Conservation (phyloP, 2,113 vertebrate species). For the Cygnus buccinator region DNA sequence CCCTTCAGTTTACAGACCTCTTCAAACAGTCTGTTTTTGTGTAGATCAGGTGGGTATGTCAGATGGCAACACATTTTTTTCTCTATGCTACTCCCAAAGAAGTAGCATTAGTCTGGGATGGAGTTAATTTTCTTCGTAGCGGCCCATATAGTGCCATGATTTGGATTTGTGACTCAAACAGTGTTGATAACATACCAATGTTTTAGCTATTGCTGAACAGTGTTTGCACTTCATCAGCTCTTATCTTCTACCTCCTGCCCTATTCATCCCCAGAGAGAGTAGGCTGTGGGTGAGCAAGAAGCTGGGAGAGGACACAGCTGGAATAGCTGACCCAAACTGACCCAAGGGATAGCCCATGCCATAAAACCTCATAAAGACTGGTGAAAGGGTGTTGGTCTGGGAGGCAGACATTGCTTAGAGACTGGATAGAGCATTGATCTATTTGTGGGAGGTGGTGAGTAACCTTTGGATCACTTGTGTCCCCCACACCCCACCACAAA, state of each 20-base stretch:
- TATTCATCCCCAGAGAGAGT: rapidly evolving
- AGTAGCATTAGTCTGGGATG: too few species aligned
- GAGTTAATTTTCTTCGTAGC: too few species aligned
- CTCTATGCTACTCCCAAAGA: not conserved
- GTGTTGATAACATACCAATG: too few species aligned
- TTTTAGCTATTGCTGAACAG: not conserved
- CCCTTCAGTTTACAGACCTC: not conserved
- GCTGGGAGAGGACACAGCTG: too few species aligned
- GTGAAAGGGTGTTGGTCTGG: not conserved
- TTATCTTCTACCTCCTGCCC: too few species aligned
- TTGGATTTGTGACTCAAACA: not conserved
- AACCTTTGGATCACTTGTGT: not conserved
- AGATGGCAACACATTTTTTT: not conserved
- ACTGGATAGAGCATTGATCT: not conserved
- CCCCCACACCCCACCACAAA: too few species aligned
- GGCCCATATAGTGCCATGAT: rapidly evolving
- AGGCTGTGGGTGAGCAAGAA: not conserved
- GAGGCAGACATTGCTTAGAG: not conserved
- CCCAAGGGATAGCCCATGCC: not conserved
- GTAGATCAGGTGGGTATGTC: not conserved
- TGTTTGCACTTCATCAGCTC: not conserved
- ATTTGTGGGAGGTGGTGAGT: not conserved
- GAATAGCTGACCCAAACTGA: too few species aligned
- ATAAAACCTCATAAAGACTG: not conserved
- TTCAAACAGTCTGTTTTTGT: not conserved